Evolutionary conservation across 2,888 invertebrate species (phyloP), one percentile per base, ranked within the genome.

Genomic region (Microchrysa polita): DNA sequence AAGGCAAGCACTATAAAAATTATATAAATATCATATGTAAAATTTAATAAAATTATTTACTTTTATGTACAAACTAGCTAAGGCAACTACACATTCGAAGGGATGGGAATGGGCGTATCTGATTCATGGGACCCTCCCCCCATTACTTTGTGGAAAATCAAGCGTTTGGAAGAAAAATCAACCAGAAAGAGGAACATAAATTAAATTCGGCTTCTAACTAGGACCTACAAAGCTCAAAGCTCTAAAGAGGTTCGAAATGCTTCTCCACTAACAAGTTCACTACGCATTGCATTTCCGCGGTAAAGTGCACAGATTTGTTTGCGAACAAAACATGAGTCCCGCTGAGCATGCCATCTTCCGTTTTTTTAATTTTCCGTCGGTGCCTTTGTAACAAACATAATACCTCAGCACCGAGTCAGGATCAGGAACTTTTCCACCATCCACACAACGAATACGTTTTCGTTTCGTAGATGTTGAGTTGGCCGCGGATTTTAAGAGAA

Each of bases 381-480:
- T 79, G 10, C 80, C 82, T 74, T 83, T 83, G 63, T 83, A 86
- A 79, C 87, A 87, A 27, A 87, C 82, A 77, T 86, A 87, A 75
- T 87, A 87, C 78, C 82, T 85, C 44, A 79, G 81, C 7, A 84
- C 82, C 1, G 87, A 87, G 1, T 81, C 82, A 60, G 83, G 82
- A 79, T 87, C 87, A 1, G 83, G 82, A 9, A 84, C 81, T 79
- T 87, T 87, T 40, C 87, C 87, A 1, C 84, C 82, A 74, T 84
- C 84, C 34, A 81, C 81, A 74, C 87, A 87, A 73, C 84, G 84
- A 74, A 84, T 82, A 67, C 83, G 83, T 1, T 82, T 80, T 67
- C 81, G 83, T 74, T 82, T 83, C 1, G 65, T 75, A 1, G 60
- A 72, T 0, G 76, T 27, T 1, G 0, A 71, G 65, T 5, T 22